Evolutionary conservation across 2,888 invertebrate species (phyloP).

Genomic region (Trissonchulus latispiculum): DNA sequence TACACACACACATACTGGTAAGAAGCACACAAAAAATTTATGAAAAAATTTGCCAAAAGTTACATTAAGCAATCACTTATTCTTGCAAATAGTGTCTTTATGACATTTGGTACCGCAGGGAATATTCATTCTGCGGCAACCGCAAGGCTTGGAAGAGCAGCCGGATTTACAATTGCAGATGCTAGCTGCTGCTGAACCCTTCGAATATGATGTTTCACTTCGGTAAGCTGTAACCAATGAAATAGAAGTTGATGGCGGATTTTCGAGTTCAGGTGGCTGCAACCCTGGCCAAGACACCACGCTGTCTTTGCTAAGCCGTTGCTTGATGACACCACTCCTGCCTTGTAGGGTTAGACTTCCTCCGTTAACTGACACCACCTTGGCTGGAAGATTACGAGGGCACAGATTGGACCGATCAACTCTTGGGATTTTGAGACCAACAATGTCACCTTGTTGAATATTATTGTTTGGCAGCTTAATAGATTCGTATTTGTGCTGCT

Average conservation of each 20-base stretch:
- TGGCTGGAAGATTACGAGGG: not conserved
- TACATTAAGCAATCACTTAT: too few relatives aligned
- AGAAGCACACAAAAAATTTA: too few relatives aligned
- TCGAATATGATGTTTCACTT: not conserved
- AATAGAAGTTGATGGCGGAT: not conserved
- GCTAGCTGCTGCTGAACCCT: not conserved
- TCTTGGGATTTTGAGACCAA: not conserved
- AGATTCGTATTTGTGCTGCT: too few relatives aligned
- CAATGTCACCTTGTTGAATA: not conserved
- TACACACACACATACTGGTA: too few relatives aligned
- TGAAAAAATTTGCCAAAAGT: too few relatives aligned
- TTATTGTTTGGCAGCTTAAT: too few relatives aligned
- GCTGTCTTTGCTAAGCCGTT: not conserved
- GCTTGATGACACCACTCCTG: not conserved
- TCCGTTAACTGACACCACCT: not conserved
- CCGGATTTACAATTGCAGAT: not conserved
- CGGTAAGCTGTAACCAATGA: not conserved
- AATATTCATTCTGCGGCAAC: not conserved
- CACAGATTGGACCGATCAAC: not conserved
- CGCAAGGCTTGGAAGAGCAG: not conserved
- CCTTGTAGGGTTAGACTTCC: not conserved
- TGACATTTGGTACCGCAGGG: not conserved
- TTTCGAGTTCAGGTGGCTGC: not conserved
- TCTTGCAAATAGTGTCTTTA: too few relatives aligned
- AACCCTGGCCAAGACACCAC: not conserved